These are phyloP conservation scores for Bradypodion pumilum DNA, from an alignment of 2,797 vertebrate genomes.

Conservation along the genomic window DNA sequence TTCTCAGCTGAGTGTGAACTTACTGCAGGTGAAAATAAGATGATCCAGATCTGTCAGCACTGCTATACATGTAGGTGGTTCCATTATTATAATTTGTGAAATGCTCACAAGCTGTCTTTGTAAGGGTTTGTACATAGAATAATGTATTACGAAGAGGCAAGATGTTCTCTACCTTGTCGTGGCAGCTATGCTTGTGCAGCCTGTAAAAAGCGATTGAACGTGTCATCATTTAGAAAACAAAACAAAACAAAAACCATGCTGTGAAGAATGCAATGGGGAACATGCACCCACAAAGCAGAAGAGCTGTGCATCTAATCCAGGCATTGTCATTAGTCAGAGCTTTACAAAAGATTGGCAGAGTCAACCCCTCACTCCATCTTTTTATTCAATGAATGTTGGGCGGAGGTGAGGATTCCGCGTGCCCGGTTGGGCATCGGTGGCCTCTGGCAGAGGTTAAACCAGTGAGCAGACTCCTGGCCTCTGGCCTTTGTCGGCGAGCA, in stretches of 20 bases:
- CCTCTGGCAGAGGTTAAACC: no score
- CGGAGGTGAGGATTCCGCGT: no score
- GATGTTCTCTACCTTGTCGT: slow-evolving; percentile 72
- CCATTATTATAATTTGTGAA: slow-evolving; percentile 77
- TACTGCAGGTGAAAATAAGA: slow-evolving; percentile 79
- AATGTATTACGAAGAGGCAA: slow-evolving; percentile 72
- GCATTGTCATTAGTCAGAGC: background rate
- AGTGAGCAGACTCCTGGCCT: no score
- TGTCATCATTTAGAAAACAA: slow-evolving; percentile 58
- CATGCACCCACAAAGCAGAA: slow-evolving; percentile 1
- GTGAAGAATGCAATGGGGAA: background rate
- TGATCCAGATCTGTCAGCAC: slow-evolving; percentile 74
- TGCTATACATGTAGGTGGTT: slow-evolving; percentile 73
- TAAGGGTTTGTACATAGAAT: slow-evolving; percentile 70
- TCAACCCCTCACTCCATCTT: background rate
- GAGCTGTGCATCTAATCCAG: background rate
- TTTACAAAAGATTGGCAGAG: background rate
- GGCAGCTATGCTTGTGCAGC: slow-evolving; percentile 66
- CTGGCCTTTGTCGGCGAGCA: no score
- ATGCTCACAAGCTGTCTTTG: slow-evolving; percentile 73
- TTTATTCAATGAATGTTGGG: background rate
- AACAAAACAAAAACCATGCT: slow-evolving; percentile 21
- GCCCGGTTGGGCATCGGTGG: no score
- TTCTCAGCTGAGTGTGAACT: slow-evolving; percentile 75
- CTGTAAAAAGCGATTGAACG: slow-evolving; percentile 66